Evolutionary conservation across 2,797 vertebrate genomes (phyloP), one percentile per base, ranked within the genome.

Genomic region (Syngnathus rostellatus): DNA sequence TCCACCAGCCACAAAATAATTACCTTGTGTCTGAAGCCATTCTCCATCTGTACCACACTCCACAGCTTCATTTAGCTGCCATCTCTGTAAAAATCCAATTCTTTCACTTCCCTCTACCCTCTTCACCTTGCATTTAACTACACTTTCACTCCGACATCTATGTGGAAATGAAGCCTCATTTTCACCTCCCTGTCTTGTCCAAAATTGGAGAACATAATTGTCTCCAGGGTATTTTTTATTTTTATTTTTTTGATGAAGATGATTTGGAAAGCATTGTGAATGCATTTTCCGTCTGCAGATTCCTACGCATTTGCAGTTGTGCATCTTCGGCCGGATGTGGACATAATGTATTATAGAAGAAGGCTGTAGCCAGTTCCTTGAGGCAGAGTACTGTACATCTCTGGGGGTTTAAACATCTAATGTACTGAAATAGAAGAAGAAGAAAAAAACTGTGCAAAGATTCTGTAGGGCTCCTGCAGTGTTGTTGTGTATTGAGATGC

Each of bases 1-100:
- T 90, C 83, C 81, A 84, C 81, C 83, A 84, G 83, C 83, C 76
- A 77, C 81, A 82, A 86, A 86, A 89, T 90, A 90, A 91, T 90
- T 90, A 89, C 82, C 77, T 79, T 72, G 69, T 81, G 82, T 90
- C 86, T 89, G 83, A 85, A 86, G 81, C 79, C 77, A 87, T 90
- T 89, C 85, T 85, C 81, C 81, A 78, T 82, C 81, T 83, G 85
- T 72, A 83, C 73, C 76, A 80, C 70, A 79, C 72, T 75, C 74
- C 72, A 82, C 66, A 63, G 77, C 83, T 88, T 90, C 81, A 90
- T 88, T 90, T 88, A 86, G 77, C 77, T 86, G 79, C 86, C 82
- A 86, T 79, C 76, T 72, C 70, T 75, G 63, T 38, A 77, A 79
- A 85, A 82, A 82, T 64, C 67, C n/a, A 82, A 77, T 75, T 77